phyloP scores from a whole-genome alignment of 2,113 vertebrate genomes.

The Marmota monax region DNA sequence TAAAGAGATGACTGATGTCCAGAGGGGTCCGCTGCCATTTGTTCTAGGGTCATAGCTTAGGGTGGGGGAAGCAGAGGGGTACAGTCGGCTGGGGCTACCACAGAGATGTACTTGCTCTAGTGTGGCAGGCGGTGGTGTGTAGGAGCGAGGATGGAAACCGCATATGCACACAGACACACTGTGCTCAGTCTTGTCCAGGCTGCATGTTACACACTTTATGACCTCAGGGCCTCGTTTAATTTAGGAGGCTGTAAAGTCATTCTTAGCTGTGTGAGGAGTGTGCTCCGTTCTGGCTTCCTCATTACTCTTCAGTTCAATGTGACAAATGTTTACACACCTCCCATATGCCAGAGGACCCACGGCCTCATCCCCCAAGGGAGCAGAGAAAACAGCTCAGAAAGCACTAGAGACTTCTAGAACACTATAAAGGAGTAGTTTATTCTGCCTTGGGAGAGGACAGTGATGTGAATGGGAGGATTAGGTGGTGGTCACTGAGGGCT shows the following conservation, averaged over 20 bases:
- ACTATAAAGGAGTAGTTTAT: neutral
- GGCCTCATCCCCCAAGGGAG: neutral
- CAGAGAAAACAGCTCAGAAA: constrained; percentile 1
- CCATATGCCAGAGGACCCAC: neutral
- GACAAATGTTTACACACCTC: neutral
- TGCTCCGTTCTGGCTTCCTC: neutral
- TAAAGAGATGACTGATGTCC: constrained; percentile 59
- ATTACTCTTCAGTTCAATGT: neutral
- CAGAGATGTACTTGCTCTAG: neutral
- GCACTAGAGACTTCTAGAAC: constrained; percentile 47
- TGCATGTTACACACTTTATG: no score
- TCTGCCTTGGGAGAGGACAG: neutral
- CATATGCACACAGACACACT: no score
- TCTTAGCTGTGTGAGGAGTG: neutral
- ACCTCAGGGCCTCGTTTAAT: neutral
- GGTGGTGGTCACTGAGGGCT: neutral
- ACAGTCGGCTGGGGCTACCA: neutral
- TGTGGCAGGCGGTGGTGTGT: rapidly evolving
- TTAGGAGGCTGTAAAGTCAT: neutral
- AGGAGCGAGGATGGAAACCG: neutral
- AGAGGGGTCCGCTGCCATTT: neutral
- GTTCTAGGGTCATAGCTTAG: neutral
- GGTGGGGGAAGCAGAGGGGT: neutral
- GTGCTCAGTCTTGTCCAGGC: no score
- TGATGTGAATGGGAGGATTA: neutral